Percentiles rank a stretch among this genome's conserved stretches.
Conservation (phyloP, 2,797 vertebrate species). For the Vespertilio murinus region DNA sequence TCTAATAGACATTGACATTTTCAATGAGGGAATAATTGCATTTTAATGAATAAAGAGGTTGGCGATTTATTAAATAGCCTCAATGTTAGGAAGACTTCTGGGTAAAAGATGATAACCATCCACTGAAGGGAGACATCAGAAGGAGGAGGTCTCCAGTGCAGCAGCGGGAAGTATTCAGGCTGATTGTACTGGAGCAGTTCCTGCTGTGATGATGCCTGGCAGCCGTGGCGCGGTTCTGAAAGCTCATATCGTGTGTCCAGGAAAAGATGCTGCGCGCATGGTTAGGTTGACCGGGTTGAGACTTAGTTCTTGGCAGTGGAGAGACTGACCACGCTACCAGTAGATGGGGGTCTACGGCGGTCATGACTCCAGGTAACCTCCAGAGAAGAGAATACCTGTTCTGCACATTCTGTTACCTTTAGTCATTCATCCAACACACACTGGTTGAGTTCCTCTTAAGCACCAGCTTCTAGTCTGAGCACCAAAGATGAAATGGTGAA, state of each 20-base stretch:
- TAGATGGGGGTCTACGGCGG: not conserved
- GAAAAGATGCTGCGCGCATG: not conserved
- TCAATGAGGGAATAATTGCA: not conserved
- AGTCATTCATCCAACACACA: not conserved
- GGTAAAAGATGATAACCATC: not conserved
- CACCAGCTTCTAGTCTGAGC: not conserved
- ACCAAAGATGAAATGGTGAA: not conserved
- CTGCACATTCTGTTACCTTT: not conserved
- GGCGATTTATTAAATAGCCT: conserved; percentile 11
- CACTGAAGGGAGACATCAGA: not conserved
- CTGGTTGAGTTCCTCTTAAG: not conserved
- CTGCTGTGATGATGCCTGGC: not conserved
- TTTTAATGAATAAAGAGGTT: conserved; percentile 16
- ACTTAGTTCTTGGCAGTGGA: not conserved
- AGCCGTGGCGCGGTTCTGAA: not conserved
- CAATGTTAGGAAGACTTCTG: conserved; percentile 10
- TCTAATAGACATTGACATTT: conserved; percentile 12
- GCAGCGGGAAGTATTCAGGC: not conserved
- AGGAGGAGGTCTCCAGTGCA: not conserved
- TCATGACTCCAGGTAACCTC: not conserved
- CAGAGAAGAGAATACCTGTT: not conserved
- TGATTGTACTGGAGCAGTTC: not conserved
- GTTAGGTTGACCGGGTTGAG: not conserved
- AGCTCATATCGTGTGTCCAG: not conserved
- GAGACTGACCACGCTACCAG: not conserved